Conservation (phyloP, 1,140 invertebrate species). For the Drosophila tropicalis region DNA sequence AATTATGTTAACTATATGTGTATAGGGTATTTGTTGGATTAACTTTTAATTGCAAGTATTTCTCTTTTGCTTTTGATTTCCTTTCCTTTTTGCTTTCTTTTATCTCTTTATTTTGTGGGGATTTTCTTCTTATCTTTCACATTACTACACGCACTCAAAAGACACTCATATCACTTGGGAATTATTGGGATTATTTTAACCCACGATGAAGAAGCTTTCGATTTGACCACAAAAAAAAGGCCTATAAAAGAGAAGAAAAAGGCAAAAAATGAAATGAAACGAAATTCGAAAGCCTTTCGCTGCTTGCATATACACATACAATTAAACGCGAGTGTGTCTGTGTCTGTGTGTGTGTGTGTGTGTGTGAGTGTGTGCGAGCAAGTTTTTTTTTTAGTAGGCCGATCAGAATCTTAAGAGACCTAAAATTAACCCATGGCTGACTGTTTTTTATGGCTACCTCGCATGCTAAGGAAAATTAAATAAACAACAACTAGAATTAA, state of each 20-base stretch:
- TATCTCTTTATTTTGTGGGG: constrained; percentile 13
- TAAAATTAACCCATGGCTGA: constrained; percentile 17
- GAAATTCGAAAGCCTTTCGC: constrained; percentile 45
- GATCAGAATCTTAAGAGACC: constrained; percentile 38
- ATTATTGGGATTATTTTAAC: constrained; percentile 6
- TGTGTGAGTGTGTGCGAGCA: constrained; percentile 31
- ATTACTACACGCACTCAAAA: constrained; percentile 51
- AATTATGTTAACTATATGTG: constrained; percentile 18
- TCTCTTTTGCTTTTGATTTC: constrained; percentile 19
- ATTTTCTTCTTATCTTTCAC: constrained; percentile 36
- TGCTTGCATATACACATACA: constrained; percentile 9
- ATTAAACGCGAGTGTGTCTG: constrained; percentile 19
- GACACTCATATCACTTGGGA: constrained; percentile 33
- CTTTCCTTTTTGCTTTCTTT: constrained; percentile 26
- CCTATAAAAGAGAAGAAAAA: constrained; percentile 65
- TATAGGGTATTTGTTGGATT: background rate
- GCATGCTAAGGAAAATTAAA: constrained; percentile 11
- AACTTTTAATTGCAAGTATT: background rate
- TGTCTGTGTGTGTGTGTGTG: constrained; percentile 17
- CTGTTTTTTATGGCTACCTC: background rate
- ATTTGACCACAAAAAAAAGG: constrained; percentile 58
- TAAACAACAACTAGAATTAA: background rate
- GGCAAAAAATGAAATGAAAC: constrained; percentile 54
- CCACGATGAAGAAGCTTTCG: constrained; percentile 56
- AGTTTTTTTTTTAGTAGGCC: constrained; percentile 73